These are phyloP conservation scores for Coptotermes formosanus DNA, from an alignment of 1,140 invertebrate species.

Conservation along the genomic window DNA sequence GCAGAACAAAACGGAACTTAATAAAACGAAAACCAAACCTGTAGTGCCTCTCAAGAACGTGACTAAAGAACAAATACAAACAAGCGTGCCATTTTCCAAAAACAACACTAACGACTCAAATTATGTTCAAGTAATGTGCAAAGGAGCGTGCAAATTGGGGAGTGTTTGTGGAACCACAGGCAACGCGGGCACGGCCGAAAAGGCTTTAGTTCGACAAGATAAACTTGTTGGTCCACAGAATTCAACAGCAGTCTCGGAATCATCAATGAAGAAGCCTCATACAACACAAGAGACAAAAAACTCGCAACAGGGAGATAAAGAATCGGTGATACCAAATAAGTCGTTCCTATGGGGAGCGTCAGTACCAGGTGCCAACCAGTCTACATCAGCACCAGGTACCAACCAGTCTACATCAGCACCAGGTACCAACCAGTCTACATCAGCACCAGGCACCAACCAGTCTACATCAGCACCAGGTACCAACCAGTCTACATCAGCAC, in stretches of 20 bases:
- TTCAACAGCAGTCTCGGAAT: not conserved
- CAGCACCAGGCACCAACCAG: not conserved
- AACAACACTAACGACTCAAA: not conserved
- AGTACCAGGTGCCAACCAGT: not conserved
- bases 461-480: not conserved
- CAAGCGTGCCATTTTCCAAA: not conserved
- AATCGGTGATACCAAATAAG: not conserved
- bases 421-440: not conserved
- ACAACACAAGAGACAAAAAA: not conserved
- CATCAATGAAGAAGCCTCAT: not conserved
- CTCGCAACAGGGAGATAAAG: not conserved
- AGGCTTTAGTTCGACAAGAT: not conserved
- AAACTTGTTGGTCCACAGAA: not conserved
- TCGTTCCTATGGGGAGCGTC: constrained; percentile 30
- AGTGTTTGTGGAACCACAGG: not conserved
- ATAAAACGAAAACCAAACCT: not conserved
- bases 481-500: too few species aligned
- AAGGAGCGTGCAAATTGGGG: not conserved
- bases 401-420: not conserved
- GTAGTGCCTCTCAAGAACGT: not conserved
- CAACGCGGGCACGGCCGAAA: not conserved
- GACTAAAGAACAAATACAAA: not conserved
- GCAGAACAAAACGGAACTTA: not conserved
- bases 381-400: not conserved
- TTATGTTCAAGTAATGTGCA: not conserved